Evolutionary conservation across 2,888 invertebrate species (phyloP).

Genomic region (Caradrina kadenii): DNA sequence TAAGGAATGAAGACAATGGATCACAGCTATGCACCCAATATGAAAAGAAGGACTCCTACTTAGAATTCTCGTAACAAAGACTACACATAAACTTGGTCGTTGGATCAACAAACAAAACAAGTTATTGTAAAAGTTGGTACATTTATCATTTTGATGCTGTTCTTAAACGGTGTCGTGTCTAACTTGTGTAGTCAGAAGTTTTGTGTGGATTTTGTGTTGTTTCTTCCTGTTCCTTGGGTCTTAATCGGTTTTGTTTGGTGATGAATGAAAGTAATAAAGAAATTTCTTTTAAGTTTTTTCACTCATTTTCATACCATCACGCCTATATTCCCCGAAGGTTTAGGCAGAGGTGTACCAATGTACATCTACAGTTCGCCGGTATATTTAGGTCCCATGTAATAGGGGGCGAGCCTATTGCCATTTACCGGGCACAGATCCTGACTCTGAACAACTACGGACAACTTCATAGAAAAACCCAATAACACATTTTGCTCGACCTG

Average conservation of each 20-base stretch:
- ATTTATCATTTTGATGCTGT: slow-evolving; percentile 47
- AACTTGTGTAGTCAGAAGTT: slow-evolving; percentile 42
- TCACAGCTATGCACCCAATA: background rate
- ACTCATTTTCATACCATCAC: no score
- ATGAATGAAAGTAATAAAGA: background rate
- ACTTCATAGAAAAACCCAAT: no score
- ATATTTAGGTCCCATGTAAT: no score
- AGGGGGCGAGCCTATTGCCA: no score
- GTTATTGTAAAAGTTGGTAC: slow-evolving; percentile 33
- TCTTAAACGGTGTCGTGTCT: slow-evolving; percentile 30
- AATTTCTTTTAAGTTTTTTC: background rate
- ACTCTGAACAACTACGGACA: no score
- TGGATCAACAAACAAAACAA: slow-evolving; percentile 23
- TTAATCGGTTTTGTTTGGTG: slow-evolving; percentile 35
- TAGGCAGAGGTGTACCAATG: no score
- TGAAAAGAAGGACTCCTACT: background rate
- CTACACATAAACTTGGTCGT: slow-evolving; percentile 3
- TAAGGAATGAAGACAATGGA: no score
- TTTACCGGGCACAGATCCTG: no score
- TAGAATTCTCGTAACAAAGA: slow-evolving; percentile 15
- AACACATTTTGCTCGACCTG: no score
- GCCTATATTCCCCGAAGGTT: no score
- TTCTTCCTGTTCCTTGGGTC: background rate
- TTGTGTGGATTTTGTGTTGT: slow-evolving; percentile 22
- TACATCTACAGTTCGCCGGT: no score